Base-by-base conservation (phyloP, 1,140 invertebrate species). In the Pentalonia nigronervosa region DNA sequence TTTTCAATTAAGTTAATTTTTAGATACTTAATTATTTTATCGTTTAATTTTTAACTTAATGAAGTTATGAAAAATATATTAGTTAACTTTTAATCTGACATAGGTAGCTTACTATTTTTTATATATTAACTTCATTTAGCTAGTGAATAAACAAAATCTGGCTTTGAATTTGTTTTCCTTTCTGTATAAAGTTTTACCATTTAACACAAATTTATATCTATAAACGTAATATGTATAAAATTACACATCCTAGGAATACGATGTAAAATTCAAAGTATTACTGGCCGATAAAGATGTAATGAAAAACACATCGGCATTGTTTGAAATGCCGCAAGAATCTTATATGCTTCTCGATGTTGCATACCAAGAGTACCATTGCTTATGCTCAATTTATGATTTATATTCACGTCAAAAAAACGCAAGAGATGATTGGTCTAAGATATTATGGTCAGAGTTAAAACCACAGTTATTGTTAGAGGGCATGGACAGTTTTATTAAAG, bases 361-460 rank as follows among this genome's bases (percentile, higher is more conserved):
- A 0, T 97, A 97, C 94, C 95, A 96, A 21, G 97, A 98, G 94
- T 98, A 97, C 95, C 96, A 97, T 48, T 96, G 96, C 14, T 96
- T 98, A 96, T 96, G 97, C 94, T 94, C 96, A 94, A 95, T 99
- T 41, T 99, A 97, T 95, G 96, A 97, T 94, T 95, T 99, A 23
- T 99, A 98, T 94, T 96, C 97, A 94, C 95, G 96, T 4, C 98
- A 98, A 95, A 97, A 97, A 95, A 94, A 94, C 93, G 97, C 97
- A 0, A 96, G 97, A 48, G 97, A 98, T 90, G 94, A 96, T 6
- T 99, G 98, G 98, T 96, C 97, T 11, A 97, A 97, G 95, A 98
- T 97, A 1, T 95, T 98, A 11, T 99, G 98, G 98, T 96, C 96
- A 6, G 97, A 99, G 95, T 96, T 99, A 23, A 97, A 98, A 95